Evolutionary conservation across 2,797 vertebrate species (phyloP).

Genomic region (Monodelphis domestica): DNA sequence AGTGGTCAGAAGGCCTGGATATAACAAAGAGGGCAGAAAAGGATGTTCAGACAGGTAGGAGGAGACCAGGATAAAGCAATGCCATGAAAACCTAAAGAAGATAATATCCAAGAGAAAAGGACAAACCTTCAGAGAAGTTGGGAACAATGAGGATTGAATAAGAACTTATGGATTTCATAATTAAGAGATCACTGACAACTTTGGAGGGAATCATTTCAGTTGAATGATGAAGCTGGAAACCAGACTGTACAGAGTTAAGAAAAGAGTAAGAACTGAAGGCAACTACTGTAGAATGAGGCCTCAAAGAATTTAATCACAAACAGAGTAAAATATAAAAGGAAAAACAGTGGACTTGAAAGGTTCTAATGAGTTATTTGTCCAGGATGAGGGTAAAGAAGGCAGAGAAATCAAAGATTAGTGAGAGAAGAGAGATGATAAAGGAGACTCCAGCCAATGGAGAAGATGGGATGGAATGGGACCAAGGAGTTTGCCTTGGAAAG

Average conservation of each 20-base stretch:
- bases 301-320: not conserved
- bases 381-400: not conserved
- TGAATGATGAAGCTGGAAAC: not conserved
- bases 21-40: not conserved
- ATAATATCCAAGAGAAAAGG: not conserved
- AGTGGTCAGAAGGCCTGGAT: not conserved
- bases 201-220: not conserved
- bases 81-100: not conserved
- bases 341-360: not conserved
- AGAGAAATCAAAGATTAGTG: not conserved
- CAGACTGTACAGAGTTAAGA: not conserved
- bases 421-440: not conserved
- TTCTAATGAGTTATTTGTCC: not conserved
- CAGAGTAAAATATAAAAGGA: not conserved
- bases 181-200: not conserved
- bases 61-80: not conserved
- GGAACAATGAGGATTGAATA: not conserved
- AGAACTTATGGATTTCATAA: not conserved
- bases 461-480: not conserved
- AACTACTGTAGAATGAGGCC: not conserved
- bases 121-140: not conserved
- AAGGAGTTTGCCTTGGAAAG: not conserved
- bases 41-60: not conserved
- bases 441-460: not conserved
- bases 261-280: not conserved